phyloP scores from a whole-genome alignment of 2,797 vertebrate species.

The Pseudochirops corinnae region DNA sequence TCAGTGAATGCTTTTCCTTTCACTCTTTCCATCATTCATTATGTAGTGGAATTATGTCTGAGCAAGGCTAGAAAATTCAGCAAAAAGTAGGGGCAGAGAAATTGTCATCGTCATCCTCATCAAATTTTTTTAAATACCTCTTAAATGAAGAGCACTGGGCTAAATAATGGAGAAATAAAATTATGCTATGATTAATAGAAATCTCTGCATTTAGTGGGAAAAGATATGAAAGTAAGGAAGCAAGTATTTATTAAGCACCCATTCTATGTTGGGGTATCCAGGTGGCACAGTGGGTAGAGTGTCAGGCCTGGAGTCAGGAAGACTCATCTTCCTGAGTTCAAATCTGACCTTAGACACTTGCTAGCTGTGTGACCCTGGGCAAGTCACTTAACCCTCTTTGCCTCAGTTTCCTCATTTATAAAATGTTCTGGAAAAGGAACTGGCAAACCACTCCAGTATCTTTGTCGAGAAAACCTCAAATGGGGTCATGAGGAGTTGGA shows the following conservation, averaged over 20 bases:
- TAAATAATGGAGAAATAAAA: constrained; percentile 58
- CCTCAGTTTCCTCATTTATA: not conserved
- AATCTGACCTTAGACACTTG: not conserved
- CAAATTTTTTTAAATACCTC: constrained; percentile 67
- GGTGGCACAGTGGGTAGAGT: not conserved
- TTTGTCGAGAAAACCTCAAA: not conserved
- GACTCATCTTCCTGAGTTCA: not conserved
- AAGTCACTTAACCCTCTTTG: not conserved
- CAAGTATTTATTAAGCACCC: not conserved
- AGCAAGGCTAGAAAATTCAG: constrained; percentile 71
- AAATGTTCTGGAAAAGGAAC: not conserved
- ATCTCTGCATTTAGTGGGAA: constrained; percentile 71
- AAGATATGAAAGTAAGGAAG: constrained; percentile 58
- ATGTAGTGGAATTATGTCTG: constrained; percentile 56
- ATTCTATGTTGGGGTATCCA: not conserved
- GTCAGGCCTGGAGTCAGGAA: not conserved
- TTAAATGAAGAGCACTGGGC: constrained; percentile 60
- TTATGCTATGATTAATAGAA: constrained; percentile 77
- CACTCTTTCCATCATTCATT: constrained; percentile 78
- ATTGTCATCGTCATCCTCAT: constrained; percentile 69
- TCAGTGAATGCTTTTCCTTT: constrained; percentile 82
- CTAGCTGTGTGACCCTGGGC: not conserved
- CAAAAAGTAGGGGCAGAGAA: constrained; percentile 52
- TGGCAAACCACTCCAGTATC: not conserved
- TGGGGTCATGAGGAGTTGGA: not conserved